These are phyloP conservation scores for Rhinoderma darwinii DNA, from an alignment of 2,113 vertebrate genomes.

Conservation along the genomic window DNA sequence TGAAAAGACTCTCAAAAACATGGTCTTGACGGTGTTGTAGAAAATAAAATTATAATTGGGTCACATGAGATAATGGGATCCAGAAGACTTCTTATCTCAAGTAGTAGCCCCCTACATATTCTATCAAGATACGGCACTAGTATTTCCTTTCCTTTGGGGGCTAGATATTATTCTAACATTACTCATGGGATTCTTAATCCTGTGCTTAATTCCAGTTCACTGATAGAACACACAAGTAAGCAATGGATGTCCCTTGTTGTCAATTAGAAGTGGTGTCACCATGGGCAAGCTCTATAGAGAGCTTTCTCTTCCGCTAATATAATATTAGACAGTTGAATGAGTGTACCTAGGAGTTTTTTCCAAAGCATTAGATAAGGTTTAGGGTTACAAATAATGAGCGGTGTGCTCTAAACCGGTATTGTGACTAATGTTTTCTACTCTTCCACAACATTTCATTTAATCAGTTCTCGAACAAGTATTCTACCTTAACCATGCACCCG, in stretches of 20 bases:
- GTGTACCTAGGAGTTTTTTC: constrained; percentile 5
- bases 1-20: not conserved
- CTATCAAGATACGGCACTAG: not conserved
- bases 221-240: constrained; percentile 31
- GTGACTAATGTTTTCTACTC: constrained; percentile 28
- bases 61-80: not conserved
- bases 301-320: not conserved
- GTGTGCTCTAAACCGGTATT: not conserved
- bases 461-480: constrained; percentile 38
- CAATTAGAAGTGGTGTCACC: constrained; percentile 43
- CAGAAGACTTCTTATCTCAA: not conserved
- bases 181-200: constrained; percentile 23
- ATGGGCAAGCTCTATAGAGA: not conserved
- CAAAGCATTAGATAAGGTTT: not conserved
- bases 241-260: constrained; percentile 2
- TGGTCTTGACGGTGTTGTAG: not conserved
- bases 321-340: not conserved
- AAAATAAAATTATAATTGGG: not conserved
- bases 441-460: constrained; percentile 20
- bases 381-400: constrained; percentile 33
- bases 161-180: not conserved
- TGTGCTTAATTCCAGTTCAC: constrained; percentile 33
- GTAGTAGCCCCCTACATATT: not conserved
- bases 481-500: constrained; percentile 16
- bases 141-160: not conserved